Conservation (phyloP, 2,888 invertebrate species). For the Drosophila nr. fundita region DNA sequence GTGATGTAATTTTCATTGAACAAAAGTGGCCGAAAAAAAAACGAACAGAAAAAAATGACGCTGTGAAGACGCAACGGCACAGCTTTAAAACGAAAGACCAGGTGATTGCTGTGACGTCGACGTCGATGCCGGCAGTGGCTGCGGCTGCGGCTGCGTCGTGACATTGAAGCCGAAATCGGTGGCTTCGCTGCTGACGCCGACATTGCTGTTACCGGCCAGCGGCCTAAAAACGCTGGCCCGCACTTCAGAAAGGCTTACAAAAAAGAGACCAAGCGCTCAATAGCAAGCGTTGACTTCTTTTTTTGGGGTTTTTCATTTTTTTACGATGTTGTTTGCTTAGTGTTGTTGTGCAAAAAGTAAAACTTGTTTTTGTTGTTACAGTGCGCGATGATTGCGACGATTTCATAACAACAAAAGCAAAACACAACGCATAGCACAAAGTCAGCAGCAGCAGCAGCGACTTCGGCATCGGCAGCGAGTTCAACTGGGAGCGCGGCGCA, state of each 20-base stretch:
- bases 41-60: slow-evolving; percentile 41
- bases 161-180: slow-evolving; percentile 68
- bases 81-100: slow-evolving; percentile 37
- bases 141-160: slow-evolving; percentile 59
- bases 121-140: slow-evolving; percentile 9
- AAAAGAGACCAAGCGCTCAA: slow-evolving; percentile 72
- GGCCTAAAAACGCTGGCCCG: slow-evolving; percentile 67
- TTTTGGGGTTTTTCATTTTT: slow-evolving; percentile 26
- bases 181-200: slow-evolving; percentile 23
- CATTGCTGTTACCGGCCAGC: slow-evolving; percentile 57
- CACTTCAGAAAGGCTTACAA: slow-evolving; percentile 33
- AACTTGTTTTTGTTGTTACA: slow-evolving; percentile 69
- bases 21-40: slow-evolving; percentile 61
- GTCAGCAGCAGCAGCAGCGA: slow-evolving; percentile 5
- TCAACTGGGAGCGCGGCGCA: slow-evolving; percentile 56
- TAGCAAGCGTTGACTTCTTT: slow-evolving; percentile 71
- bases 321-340: slow-evolving; percentile 5
- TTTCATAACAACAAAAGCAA: slow-evolving; percentile 70
- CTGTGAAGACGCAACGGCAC: slow-evolving; percentile 58
- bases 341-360: slow-evolving; percentile 67
- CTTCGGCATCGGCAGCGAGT: slow-evolving; percentile 26
- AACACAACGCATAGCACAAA: slow-evolving; percentile 8
- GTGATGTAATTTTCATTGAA: slow-evolving; percentile 70
- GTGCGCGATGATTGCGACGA: slow-evolving; percentile 61
- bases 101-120: slow-evolving; percentile 32